Percentiles rank a stretch among this genome's conserved stretches.
Evolutionary conservation across 2,113 vertebrate genomes (phyloP).

Genomic region (Dicaeum eximium): DNA sequence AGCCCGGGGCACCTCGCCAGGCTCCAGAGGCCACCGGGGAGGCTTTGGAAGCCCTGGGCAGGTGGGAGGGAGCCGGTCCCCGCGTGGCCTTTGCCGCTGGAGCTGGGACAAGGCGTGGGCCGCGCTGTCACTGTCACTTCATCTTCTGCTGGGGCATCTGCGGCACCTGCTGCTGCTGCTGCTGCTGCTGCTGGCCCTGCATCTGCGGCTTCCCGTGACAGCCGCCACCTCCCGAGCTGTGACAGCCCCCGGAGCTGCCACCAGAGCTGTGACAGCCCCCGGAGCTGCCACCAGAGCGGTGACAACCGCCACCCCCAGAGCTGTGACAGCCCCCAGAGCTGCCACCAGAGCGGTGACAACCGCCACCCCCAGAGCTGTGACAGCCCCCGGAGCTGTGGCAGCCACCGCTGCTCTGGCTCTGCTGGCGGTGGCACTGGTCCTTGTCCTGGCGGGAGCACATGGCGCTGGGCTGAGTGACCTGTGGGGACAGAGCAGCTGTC

Average conservation of each 20-base stretch:
- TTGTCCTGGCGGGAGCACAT: constrained; percentile 53
- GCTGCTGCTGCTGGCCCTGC: not conserved
- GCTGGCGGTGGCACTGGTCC: not conserved
- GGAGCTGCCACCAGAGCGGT: not conserved
- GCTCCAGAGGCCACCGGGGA: not conserved
- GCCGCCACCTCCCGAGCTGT: not conserved
- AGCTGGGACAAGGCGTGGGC: not conserved
- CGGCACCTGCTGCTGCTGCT: not conserved
- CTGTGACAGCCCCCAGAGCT: not conserved
- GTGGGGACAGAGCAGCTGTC: not conserved
- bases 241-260: too few relatives aligned
- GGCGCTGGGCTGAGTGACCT: not conserved
- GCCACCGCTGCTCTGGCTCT: not conserved
- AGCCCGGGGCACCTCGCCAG: not conserved
- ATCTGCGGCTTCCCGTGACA: not conserved
- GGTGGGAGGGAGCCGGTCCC: not conserved
- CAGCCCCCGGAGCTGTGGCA: not conserved
- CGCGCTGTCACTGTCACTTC: not conserved
- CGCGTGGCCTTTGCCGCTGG: not conserved
- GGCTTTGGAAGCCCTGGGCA: not conserved
- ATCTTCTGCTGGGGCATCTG: not conserved
- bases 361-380: fast-evolving
- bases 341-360: not conserved
- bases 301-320: not conserved
- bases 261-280: not conserved